Evolutionary conservation across 2,888 invertebrate species (phyloP), one percentile per base, ranked within the genome.

Genomic region (Apotomis capreana): DNA sequence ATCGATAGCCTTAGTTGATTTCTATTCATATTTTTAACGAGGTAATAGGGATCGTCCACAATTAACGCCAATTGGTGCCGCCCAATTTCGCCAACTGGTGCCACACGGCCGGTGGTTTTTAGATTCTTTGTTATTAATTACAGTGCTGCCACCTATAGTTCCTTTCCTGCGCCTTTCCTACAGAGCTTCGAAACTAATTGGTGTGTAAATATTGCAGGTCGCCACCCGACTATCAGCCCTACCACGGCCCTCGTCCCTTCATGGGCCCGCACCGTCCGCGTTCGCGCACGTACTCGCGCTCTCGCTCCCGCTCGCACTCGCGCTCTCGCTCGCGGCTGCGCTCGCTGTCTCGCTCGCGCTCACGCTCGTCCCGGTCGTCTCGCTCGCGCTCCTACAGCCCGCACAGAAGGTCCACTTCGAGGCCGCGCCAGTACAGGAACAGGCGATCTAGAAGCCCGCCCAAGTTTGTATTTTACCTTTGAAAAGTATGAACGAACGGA

Each of bases 401-500:
- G 12, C 57, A 49, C 15, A 57, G 69, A n/a, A 51, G 40, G 40
- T 87, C 88, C 15, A 81, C 84, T 73, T 83, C 87, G n/a, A 75
- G 73, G 59, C 75, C 79, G 69, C 84, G 85, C 76, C 85, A 84
- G 70, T 84, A 85, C 78, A 84, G 86, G 75, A 85, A 80, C 74
- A 85, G 87, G 80, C 84, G 87, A 40, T 91, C 91, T 49, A 83
- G 87, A 73, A 92, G 90, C 74, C 86, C 86, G 3, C 76, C 83
- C 79, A 92, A 91, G 92, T 92, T 85, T 86, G 92, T 91, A 89
- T 84, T 79, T 79, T 36, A 52, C 10, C n/a, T 60, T 51, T 15
- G 8, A 3, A n/a, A 10, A 0, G 10, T 13, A 44, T 9, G 26
- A 15, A 64, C 10, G n/a, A 51, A 5, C 26, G 26, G 36, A 10